These are phyloP conservation scores for Noctua fimbriata DNA, from an alignment of 2,888 invertebrate genomes.

Conservation along the genomic window DNA sequence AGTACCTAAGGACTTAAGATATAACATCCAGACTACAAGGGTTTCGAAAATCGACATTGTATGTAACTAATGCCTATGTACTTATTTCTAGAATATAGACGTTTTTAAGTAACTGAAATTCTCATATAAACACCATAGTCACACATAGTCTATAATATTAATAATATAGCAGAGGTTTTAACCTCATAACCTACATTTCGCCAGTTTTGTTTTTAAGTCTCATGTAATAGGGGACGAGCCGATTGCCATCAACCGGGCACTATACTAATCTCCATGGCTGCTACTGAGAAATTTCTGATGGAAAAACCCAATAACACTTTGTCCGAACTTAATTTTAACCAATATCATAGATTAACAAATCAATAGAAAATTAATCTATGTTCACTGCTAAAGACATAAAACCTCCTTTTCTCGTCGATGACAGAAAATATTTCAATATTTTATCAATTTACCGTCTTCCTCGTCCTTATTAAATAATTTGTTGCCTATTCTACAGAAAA, in stretches of 20 bases:
- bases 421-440: neutral
- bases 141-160: too few relatives aligned
- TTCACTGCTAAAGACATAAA: neutral
- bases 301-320: too few relatives aligned
- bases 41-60: slow-evolving; percentile 5
- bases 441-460: neutral
- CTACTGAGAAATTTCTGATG: too few relatives aligned
- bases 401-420: neutral
- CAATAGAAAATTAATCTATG: neutral
- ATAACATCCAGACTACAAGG: neutral
- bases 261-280: neutral
- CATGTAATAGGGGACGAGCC: neutral
- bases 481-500: slow-evolving; percentile 23
- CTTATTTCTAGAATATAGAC: neutral
- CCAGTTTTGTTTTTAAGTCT: neutral
- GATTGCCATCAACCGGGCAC: neutral
- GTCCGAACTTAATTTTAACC: neutral
- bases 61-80: neutral
- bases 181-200: neutral
- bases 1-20: neutral
- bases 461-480: slow-evolving; percentile 9
- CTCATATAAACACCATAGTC: neutral
- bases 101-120: neutral
- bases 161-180: neutral
- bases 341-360: neutral